Percentiles rank a stretch among this genome's conserved stretches.
Conservation (phyloP, 2,113 vertebrate species). For the Lepus americanus region DNA sequence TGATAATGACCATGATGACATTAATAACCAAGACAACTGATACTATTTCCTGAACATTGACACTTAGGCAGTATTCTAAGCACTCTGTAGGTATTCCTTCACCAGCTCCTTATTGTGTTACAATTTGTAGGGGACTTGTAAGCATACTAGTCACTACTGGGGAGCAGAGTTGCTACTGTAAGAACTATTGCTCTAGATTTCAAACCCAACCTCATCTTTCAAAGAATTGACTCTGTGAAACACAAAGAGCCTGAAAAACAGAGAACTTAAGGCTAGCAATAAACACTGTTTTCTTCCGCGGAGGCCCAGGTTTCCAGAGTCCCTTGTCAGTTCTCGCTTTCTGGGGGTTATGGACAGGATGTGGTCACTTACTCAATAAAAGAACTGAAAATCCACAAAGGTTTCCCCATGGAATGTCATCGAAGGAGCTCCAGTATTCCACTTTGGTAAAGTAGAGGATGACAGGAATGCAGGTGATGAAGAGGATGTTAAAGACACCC, state of each 20-base stretch:
- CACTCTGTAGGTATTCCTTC: fast-evolving
- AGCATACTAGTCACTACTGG: too few species aligned
- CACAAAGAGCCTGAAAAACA: background rate
- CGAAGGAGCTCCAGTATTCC: conserved; percentile 94
- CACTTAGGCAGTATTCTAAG: fast-evolving
- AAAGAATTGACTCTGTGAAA: background rate
- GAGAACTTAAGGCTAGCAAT: background rate
- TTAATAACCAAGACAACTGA: fast-evolving
- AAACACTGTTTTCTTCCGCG: background rate
- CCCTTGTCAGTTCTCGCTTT: fast-evolving
- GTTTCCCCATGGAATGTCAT: conserved; percentile 93
- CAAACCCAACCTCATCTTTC: background rate
- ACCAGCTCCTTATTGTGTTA: fast-evolving
- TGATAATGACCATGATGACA: fast-evolving
- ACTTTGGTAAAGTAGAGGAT: conserved; percentile 96
- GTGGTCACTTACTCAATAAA: conserved; percentile 91
- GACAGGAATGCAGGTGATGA: conserved; percentile 94
- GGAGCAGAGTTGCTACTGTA: fast-evolving
- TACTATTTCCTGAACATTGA: fast-evolving
- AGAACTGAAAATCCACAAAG: conserved; percentile 96
- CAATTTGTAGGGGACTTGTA: fast-evolving
- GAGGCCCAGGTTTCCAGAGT: background rate
- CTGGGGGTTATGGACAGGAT: background rate
- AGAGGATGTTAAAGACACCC: conserved; percentile 94
- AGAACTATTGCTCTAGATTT: background rate